Base-by-base conservation (phyloP, 1,140 invertebrate genomes). In the Drosophila willistoni region DNA sequence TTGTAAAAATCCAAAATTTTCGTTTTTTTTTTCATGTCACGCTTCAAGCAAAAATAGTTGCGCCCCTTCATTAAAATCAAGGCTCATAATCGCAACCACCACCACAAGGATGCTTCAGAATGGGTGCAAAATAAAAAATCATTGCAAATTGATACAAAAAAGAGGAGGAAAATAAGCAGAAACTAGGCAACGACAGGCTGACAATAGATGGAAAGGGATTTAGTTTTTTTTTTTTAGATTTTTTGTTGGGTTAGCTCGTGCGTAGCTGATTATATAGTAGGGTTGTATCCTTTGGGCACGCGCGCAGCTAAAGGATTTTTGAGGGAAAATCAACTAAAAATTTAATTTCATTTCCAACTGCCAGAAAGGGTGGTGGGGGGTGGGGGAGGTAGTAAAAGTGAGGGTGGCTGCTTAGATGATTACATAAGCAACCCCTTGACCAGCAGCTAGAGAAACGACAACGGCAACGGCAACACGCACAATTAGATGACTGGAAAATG, bases 71-170 rank as follows among this genome's bases (percentile, higher is more conserved):
- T 83, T 77, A 80, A 80, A 64, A 77, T 39, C 65, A 47, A 60
- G 42, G 71, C 66, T 62, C 69, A 69, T 77, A 79, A 87, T 85
- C 78, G 81, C 67, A 60, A 84, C 69, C 69, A 72, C 62, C 81
- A 68, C 62, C 81, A 68, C 69, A 67, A 68, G 71, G 71, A 73
- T 66, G 71, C 75, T 87, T 77, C 72, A 87, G 87, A 83, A 83
- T 80, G 77, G 70, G 84, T 83, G 33, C 79, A 79, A 86, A 86
- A 86, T 83, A 47, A 47, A 47, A 51, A 51, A 51, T 39, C 36
- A 87, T 74, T 80, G 83, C 73, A 89, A 87, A 87, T 87, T 87
- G 84, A 87, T 87, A 89, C 84, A 89, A 80, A 85, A 84, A 82
- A 79, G 19, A 22, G 14, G 14, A 47, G 2, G n/a, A 42, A 71